Conservation (phyloP, 2,797 vertebrate genomes). For the Spheniscus humboldti region DNA sequence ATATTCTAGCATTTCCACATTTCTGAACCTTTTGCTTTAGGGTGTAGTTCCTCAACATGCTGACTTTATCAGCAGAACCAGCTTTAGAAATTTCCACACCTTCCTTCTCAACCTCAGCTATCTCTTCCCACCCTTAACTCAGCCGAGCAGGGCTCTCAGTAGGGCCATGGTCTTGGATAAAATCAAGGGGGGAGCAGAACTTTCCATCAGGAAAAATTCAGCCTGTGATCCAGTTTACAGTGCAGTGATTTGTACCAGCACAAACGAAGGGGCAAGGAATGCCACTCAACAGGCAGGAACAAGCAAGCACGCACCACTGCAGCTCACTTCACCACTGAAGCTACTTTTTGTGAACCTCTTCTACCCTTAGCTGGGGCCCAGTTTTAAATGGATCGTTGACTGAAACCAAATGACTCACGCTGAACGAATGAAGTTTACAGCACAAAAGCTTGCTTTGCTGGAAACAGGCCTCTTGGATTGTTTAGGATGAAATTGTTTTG, state of each 20-base stretch:
- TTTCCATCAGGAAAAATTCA: background rate
- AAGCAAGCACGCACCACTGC: background rate
- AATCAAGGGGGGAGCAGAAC: background rate
- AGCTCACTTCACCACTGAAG: background rate
- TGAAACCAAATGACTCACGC: background rate
- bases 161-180: background rate
- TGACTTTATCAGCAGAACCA: background rate
- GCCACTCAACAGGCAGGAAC: background rate
- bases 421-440: background rate
- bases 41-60: background rate
- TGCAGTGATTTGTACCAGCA: background rate
- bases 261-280: background rate
- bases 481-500: background rate
- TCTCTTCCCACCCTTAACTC: background rate
- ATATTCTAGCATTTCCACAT: background rate
- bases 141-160: background rate
- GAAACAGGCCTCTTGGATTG: background rate
- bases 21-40: constrained; percentile 30
- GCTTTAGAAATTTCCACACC: background rate
- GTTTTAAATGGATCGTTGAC: background rate
- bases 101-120: background rate
- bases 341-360: background rate
- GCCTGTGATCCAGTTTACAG: background rate
- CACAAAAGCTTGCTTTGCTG: background rate
- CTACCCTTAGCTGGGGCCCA: background rate